phyloP scores from a whole-genome alignment of 2,113 vertebrate species.

The Neodon shergylaensis region DNA sequence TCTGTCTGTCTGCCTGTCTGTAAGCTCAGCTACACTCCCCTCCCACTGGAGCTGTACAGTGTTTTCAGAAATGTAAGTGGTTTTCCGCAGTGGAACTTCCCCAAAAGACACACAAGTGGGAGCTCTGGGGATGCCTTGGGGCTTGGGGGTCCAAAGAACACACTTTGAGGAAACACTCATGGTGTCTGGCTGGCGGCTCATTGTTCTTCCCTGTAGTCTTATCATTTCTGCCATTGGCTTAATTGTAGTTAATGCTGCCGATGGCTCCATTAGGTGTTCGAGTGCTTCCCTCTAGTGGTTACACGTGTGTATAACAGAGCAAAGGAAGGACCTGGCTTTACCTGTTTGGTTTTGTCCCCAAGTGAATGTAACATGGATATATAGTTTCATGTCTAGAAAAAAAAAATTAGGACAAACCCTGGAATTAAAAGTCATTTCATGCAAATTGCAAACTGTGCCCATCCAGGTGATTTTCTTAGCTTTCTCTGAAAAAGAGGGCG shows the following conservation, averaged over 20 bases:
- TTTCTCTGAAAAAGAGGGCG: not conserved
- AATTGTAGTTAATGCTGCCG: not conserved
- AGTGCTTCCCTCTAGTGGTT: conserved; percentile 57
- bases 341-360: not conserved
- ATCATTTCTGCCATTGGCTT: not conserved
- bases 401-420: not conserved
- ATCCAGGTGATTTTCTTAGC: not conserved
- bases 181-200: not conserved
- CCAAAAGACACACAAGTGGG: rapidly evolving
- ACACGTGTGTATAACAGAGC: rapidly evolving
- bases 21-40: not conserved
- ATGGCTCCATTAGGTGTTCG: not conserved
- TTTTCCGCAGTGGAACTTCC: not conserved
- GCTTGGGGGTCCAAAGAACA: not conserved
- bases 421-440: not conserved
- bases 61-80: not conserved
- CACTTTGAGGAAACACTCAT: not conserved
- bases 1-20: not conserved
- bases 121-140: no score
- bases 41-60: no score
- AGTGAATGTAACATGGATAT: not conserved
- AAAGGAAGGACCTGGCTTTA: not conserved
- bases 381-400: not conserved
- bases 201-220: not conserved
- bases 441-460: not conserved